Percentiles rank a stretch among this genome's conserved stretches.
phyloP scores from a whole-genome alignment of 2,113 vertebrate genomes.

The Colaptes auratus region DNA sequence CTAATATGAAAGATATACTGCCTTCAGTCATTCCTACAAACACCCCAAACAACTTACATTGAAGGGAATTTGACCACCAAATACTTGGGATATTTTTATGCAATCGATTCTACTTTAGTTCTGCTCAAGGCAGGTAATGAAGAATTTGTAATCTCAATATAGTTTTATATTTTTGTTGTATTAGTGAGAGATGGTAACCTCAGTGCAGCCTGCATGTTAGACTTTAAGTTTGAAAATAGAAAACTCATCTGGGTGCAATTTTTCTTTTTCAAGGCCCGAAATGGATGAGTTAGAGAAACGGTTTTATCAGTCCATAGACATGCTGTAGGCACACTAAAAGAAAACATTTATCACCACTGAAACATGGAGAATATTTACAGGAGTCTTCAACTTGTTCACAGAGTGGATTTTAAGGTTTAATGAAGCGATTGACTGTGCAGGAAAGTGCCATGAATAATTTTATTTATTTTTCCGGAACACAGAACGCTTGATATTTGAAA shows the following conservation, averaged over 20 bases:
- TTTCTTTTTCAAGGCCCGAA: neutral
- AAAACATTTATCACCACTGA: neutral
- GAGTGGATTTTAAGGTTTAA: conserved; percentile 24
- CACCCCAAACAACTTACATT: neutral
- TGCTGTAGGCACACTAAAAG: neutral
- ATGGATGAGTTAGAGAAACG: neutral
- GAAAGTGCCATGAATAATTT: neutral
- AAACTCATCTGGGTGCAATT: neutral
- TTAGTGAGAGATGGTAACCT: neutral
- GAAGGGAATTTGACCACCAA: neutral
- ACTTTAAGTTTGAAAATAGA: neutral
- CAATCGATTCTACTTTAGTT: neutral
- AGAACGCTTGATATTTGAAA: neutral
- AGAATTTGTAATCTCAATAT: neutral
- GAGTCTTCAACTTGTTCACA: neutral
- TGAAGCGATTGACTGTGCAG: neutral
- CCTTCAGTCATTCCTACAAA: neutral
- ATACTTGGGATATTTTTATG: neutral
- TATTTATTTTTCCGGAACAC: neutral
- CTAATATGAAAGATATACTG: neutral
- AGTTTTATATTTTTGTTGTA: neutral
- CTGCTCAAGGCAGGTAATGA: neutral
- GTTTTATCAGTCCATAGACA: neutral
- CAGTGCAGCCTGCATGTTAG: neutral
- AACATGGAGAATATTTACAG: neutral